These are phyloP conservation scores for Acrocephalus arundinaceus DNA, from an alignment of 2,113 vertebrate genomes.

Conservation along the genomic window DNA sequence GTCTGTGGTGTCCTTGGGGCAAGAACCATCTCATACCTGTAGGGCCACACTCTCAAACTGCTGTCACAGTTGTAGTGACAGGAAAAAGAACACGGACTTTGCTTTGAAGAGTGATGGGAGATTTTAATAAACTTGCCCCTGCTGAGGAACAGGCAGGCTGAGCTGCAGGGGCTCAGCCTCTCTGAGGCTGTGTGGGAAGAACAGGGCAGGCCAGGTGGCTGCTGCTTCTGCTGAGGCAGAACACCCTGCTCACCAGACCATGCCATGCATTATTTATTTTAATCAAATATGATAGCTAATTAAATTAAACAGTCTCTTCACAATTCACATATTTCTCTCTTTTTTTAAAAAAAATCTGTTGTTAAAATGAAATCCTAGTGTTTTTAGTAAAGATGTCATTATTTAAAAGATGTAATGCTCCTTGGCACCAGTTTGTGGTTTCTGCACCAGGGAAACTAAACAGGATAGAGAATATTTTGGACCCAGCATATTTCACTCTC, in stretches of 20 bases:
- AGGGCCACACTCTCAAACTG: not conserved
- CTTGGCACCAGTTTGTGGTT: not conserved
- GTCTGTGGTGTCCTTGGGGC: not conserved
- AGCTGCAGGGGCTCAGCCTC: not conserved
- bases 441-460: not conserved
- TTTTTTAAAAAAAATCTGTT: not conserved
- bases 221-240: not conserved
- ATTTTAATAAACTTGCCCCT: not conserved
- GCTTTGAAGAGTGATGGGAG: not conserved
- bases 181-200: not conserved
- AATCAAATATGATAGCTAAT: not conserved
- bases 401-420: not conserved
- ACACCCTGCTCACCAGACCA: not conserved
- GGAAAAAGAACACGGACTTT: not conserved
- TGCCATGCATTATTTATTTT: not conserved
- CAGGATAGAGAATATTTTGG: not conserved
- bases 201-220: not conserved
- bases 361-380: not conserved
- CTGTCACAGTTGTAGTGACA: not conserved
- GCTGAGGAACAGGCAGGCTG: not conserved
- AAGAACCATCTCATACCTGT: rapidly evolving
- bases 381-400: not conserved
- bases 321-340: not conserved
- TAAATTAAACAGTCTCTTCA: not conserved
- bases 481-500: not conserved